Percentiles rank a stretch among this genome's conserved stretches.
These are phyloP conservation scores for Nesidiocoris tenuis DNA, from an alignment of 2,888 invertebrate genomes.

Conservation along the genomic window DNA sequence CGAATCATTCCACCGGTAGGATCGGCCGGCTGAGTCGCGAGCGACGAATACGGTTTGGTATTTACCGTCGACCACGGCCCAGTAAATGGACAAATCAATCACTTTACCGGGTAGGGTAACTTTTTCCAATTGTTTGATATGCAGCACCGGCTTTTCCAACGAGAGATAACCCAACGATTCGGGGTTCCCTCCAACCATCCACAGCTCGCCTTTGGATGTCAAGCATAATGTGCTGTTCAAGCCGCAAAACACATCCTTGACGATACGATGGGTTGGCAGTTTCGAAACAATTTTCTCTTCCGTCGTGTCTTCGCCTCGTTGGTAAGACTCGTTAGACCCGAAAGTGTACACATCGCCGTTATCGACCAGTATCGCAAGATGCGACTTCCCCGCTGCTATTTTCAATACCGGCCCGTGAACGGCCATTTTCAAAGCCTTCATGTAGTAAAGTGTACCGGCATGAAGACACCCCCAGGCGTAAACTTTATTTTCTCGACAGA, in stretches of 20 bases:
- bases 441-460: neutral
- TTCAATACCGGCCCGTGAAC: neutral
- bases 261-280: neutral
- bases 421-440: too few relatives aligned
- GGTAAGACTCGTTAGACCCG: too few relatives aligned
- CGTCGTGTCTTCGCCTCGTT: too few relatives aligned
- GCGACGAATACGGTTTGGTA: too few relatives aligned
- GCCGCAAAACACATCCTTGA: conserved; percentile 7
- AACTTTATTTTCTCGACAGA: neutral
- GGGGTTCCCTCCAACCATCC: neutral
- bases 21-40: too few relatives aligned
- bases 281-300: too few relatives aligned
- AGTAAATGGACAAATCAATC: too few relatives aligned
- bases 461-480: neutral
- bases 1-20: too few relatives aligned
- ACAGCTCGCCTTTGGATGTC: neutral
- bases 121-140: too few relatives aligned
- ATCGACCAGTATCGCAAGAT: neutral
- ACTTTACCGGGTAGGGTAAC: too few relatives aligned
- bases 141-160: too few relatives aligned
- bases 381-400: neutral
- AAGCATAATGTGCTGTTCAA: neutral
- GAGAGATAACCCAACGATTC: neutral
- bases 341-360: neutral
- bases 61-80: too few relatives aligned